These are phyloP conservation scores for Zenarchopterus dispar DNA, from an alignment of 2,797 vertebrate genomes.

Conservation along the genomic window DNA sequence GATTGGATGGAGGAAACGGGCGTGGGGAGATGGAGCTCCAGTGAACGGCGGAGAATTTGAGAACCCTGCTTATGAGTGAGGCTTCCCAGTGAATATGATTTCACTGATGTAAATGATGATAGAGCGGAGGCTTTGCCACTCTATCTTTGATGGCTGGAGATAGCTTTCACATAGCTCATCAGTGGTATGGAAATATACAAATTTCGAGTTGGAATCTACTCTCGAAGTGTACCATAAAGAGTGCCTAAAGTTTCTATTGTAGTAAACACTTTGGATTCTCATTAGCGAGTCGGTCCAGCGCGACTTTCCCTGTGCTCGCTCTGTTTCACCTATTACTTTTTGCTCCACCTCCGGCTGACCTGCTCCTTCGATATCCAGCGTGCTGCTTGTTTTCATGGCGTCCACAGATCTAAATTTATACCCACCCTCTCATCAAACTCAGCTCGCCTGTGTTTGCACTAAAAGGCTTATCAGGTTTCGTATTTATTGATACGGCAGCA, in stretches of 20 bases:
- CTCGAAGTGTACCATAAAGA: slow-evolving; percentile 54
- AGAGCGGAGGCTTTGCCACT: slow-evolving; percentile 59
- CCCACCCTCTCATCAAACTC: slow-evolving; percentile 48
- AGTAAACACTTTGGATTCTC: slow-evolving; percentile 8
- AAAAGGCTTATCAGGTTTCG: slow-evolving; percentile 68
- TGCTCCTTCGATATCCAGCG: slow-evolving; percentile 51
- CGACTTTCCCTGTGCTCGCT: slow-evolving; percentile 43
- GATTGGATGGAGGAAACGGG: slow-evolving; percentile 57
- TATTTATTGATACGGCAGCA: slow-evolving; percentile 78
- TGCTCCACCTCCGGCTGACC: slow-evolving; percentile 52
- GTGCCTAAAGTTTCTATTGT: slow-evolving; percentile 1
- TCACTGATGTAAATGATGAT: slow-evolving; percentile 75
- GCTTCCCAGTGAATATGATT: slow-evolving; percentile 74
- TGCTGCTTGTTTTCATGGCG: slow-evolving; percentile 57
- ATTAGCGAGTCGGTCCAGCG: slow-evolving; percentile 39
- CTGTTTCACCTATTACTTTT: slow-evolving; percentile 42
- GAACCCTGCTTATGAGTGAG: slow-evolving; percentile 59
- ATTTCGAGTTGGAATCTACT: slow-evolving; percentile 53
- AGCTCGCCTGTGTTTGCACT: slow-evolving; percentile 61
- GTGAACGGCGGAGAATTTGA: slow-evolving; percentile 58
- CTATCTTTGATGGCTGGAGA: slow-evolving; percentile 66
- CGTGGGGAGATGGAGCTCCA: slow-evolving; percentile 40
- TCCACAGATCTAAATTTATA: slow-evolving; percentile 76
- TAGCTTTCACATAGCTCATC: slow-evolving; percentile 62
- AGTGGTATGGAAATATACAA: slow-evolving; percentile 69